phyloP scores from a whole-genome alignment of 2,113 vertebrate species.

The Tenrec ecaudatus region DNA sequence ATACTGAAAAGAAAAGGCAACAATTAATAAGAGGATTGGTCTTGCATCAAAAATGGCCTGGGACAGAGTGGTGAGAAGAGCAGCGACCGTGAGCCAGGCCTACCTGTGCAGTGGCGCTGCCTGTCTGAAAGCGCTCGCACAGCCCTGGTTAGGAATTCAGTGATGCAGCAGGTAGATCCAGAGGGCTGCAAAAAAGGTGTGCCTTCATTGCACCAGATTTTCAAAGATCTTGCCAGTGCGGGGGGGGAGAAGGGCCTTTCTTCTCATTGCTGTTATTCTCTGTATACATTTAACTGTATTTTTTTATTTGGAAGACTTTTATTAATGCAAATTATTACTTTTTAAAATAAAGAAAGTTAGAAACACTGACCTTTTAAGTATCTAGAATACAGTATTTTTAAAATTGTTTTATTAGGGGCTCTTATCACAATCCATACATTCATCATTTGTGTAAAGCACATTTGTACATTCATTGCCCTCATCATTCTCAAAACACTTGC shows the following conservation, averaged over 20 bases:
- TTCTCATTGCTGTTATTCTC: background rate
- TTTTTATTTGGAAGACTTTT: no score
- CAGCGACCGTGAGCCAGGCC: background rate
- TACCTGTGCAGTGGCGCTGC: background rate
- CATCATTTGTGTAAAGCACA: no score
- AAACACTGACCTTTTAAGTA: no score
- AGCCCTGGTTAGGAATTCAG: constrained; percentile 32
- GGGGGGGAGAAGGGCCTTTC: background rate
- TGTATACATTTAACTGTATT: background rate
- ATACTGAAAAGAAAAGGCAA: background rate
- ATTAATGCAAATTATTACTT: no score
- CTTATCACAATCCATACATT: no score
- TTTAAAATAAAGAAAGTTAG: no score
- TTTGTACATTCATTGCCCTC: no score
- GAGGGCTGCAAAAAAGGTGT: constrained; percentile 12
- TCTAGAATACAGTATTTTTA: no score
- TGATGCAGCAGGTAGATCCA: constrained; percentile 15
- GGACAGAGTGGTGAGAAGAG: background rate
- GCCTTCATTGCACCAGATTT: constrained; percentile 19
- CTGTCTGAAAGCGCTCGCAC: background rate
- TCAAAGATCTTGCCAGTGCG: background rate
- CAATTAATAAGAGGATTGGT: background rate
- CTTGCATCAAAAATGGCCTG: background rate
- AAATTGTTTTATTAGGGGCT: no score
- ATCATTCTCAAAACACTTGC: no score